Evolutionary conservation across 2,888 invertebrate species (phyloP), one percentile per base, ranked within the genome.

Genomic region (Netelia inedita): DNA sequence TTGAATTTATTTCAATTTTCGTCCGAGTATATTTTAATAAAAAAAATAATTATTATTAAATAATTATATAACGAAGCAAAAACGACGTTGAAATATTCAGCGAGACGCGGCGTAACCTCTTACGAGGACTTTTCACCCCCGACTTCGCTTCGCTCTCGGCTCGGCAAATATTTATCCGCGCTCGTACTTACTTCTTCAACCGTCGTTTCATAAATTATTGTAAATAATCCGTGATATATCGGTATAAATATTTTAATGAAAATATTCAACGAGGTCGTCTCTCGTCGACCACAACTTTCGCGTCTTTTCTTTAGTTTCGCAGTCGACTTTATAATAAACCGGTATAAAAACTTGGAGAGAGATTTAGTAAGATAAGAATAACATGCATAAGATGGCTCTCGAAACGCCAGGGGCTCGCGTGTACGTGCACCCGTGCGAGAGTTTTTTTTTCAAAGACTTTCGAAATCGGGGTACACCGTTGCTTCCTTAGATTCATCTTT

Each of bases 321-420:
- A 59, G 57, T 57, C 19, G n/a, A 19, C 28, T n/a, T 21, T 14
- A 9, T 61, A 35, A 19, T 46, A 14, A 28, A 21, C 16, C 11
- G 21, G 57, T 43, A 41, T 19, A 75, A 71, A 79, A 79, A 23
- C 41, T 71, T 16, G 41, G 55, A 55, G 59, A 68, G 66, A 35
- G 35, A 35, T 35, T 35, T 35, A 74, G 69, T 78, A 59, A 75
- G 73, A 76, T 55, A 73, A 61, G 61, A 80, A 76, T 72, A 73
- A 76, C 76, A 76, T 68, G 43, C 76, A 80, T 53, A 68, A 76
- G 59, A 80, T 76, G 68, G 68, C 65, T 76, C 80, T 66, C 61
- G 61, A 72, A 84, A 76, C 55, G 76, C 57, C 72, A 57, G 76
- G 76, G 66, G 53, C 74, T 72, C 71, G 19, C 28, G 28, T n/a